Conservation (phyloP, 2,113 vertebrate genomes). For the Chloroceryle aenea region DNA sequence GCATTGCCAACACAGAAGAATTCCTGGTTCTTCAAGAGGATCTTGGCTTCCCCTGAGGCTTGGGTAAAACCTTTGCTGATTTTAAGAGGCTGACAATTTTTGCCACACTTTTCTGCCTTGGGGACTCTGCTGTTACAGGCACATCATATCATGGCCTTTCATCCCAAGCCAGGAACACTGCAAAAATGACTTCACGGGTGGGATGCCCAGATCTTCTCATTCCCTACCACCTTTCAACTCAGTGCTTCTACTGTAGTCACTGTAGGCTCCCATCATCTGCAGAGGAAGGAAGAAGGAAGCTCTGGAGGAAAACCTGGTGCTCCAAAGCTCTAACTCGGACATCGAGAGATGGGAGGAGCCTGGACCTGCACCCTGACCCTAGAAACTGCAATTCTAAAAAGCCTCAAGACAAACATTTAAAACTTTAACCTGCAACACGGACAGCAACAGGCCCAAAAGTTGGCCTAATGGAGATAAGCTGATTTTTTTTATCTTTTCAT, state of each 20-base stretch:
- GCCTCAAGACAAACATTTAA: background rate
- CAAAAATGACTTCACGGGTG: background rate
- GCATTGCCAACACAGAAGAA: background rate
- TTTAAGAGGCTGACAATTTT: background rate
- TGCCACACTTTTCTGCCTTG: rapidly evolving
- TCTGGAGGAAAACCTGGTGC: rapidly evolving
- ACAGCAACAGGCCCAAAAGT: background rate
- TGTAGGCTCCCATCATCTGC: background rate
- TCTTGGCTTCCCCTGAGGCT: background rate
- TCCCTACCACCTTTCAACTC: background rate
- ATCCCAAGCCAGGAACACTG: background rate
- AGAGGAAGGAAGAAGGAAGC: background rate
- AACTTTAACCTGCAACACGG: background rate
- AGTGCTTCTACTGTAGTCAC: background rate
- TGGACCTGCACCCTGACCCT: rapidly evolving
- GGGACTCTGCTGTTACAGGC: background rate
- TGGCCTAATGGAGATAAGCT: rapidly evolving
- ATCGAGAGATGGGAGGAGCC: rapidly evolving
- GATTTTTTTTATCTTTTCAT: background rate
- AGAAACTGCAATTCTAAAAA: background rate
- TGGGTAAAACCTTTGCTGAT: background rate
- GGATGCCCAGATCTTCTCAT: background rate
- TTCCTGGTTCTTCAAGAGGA: background rate
- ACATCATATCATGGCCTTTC: background rate
- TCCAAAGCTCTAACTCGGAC: background rate